phyloP scores from a whole-genome alignment of 2,888 invertebrate genomes.

The Diaperis boleti region DNA sequence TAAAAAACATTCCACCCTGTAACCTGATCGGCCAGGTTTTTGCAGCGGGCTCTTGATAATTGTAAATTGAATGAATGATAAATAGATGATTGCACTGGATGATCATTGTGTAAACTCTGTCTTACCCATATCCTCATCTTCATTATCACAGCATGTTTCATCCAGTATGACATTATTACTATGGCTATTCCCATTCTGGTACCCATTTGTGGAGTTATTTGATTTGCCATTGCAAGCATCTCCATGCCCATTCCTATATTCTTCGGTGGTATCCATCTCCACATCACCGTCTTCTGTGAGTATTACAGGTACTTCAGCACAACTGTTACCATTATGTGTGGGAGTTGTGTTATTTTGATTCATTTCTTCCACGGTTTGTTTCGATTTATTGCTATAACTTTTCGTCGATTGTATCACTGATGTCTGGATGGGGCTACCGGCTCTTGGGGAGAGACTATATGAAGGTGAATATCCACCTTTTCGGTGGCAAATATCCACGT shows the following conservation, averaged over 20 bases:
- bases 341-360: constrained; percentile 65
- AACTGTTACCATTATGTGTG: constrained; percentile 65
- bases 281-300: constrained; percentile 68
- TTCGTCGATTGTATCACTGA: constrained; percentile 88
- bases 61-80: too few species aligned
- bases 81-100: too few species aligned
- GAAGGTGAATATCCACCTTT: constrained; percentile 60
- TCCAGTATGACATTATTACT: constrained; percentile 54
- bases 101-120: too few species aligned
- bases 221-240: constrained; percentile 54
- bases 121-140: constrained; percentile 81
- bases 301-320: constrained; percentile 59
- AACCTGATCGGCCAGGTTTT: too few species aligned
- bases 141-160: constrained; percentile 73
- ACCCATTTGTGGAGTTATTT: constrained; percentile 66
- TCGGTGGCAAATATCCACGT: constrained; percentile 73
- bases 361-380: constrained; percentile 66
- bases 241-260: constrained; percentile 64
- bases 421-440: constrained; percentile 74
- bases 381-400: constrained; percentile 62
- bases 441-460: constrained; percentile 58
- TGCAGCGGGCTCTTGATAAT: too few species aligned
- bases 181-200: constrained; percentile 72
- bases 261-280: constrained; percentile 68
- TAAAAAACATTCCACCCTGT: too few species aligned